These are phyloP conservation scores for Platichthys stellatus DNA, from an alignment of 2,113 vertebrate species.

Conservation along the genomic window DNA sequence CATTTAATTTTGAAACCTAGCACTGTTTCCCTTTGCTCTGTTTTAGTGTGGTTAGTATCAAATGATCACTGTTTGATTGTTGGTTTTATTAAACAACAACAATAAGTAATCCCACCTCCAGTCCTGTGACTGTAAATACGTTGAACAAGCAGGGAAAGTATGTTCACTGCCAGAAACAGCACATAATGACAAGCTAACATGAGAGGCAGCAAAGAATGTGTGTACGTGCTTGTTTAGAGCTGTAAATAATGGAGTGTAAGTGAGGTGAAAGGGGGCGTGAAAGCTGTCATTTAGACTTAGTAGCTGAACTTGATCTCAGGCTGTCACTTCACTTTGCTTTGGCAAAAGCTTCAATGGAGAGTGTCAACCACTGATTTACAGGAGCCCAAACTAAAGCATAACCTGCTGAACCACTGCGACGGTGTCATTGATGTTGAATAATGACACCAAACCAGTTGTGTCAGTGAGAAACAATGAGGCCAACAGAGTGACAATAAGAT, in stretches of 20 bases:
- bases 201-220: too few species aligned
- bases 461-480: slow-evolving; percentile 8
- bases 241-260: slow-evolving; percentile 57
- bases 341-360: slow-evolving; percentile 32
- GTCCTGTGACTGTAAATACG: too few species aligned
- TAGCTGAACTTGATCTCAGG: slow-evolving; percentile 48
- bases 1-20: too few species aligned
- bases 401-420: slow-evolving; percentile 8
- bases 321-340: slow-evolving; percentile 55
- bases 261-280: slow-evolving; percentile 30
- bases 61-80: too few species aligned
- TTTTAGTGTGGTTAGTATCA: too few species aligned
- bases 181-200: too few species aligned
- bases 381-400: slow-evolving; percentile 13
- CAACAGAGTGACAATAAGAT: background rate
- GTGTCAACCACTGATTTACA: slow-evolving; percentile 23
- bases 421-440: background rate
- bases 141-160: too few species aligned
- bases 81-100: too few species aligned
- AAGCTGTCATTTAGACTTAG: slow-evolving; percentile 40
- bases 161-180: too few species aligned
- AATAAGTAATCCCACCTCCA: too few species aligned
- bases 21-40: too few species aligned
- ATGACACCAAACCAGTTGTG: slow-evolving; percentile 26
- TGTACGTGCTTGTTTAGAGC: slow-evolving; percentile 38